Base-by-base conservation (phyloP, 92 coral and sea anemone species). In the Siderastrea radians region DNA sequence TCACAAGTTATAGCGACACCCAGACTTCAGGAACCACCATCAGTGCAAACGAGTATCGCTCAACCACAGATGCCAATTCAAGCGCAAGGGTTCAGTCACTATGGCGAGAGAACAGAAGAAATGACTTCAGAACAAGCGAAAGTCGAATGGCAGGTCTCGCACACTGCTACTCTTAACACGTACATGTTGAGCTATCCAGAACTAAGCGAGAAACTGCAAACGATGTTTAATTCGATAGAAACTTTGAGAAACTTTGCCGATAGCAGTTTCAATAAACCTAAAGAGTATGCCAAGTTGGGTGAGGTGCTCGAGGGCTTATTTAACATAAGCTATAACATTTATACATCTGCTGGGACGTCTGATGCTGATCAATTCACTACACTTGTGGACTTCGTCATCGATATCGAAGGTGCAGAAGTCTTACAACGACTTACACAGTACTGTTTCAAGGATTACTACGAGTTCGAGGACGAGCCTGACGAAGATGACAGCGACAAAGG, bases 401-500 rank as follows among this genome's bases (percentile, higher is more conserved):
- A 84, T 49, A 49, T 73, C 49, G 65, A 50, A 43, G 81, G 80
- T 4, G 87, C 72, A 49, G 80, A 64, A 8, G 73, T 47, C 61
- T 43, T 84, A 16, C 59, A 73, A 50, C 26, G 71, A 6, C 63
- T 84, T 51, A 73, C 72, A 4, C 61, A 72, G 73, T 6, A 13
- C 38, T 84, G 61, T 43, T 83, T 83, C 46, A 43, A 61, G 38
- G 72, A 73, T 49, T 83, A 19, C 72, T 83, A 83, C 58, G 80
- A 59, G 13, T 1, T 13, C 1, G 51, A 2, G 1, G 73, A 1
- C 9, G 67, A 55, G 6, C 7, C 2, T 1, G 44, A 79, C 43
- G 26, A 44, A 12, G 11, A 54, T 6, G 45, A 8, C 54, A 48
- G 3, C 3, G 47, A 46, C 15, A 43, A 53, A 1, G 43, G 6